A percentile compares a stretch with the other conserved stretches of the same genome.
Evolutionary conservation across 2,797 vertebrate species (phyloP).

Genomic region (Lagodon rhomboides): DNA sequence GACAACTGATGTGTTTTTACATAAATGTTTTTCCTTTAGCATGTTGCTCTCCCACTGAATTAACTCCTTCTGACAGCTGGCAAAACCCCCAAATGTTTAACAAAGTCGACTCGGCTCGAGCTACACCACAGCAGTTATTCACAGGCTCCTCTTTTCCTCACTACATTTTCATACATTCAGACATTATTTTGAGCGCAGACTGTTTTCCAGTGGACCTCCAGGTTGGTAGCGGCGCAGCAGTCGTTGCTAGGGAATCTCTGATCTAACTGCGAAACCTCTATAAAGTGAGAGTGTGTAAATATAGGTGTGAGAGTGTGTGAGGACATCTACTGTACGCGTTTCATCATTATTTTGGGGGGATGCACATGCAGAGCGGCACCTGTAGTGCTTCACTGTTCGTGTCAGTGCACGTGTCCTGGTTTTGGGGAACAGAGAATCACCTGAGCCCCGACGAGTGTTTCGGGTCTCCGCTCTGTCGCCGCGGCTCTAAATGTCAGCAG

Average conservation of each 20-base stretch:
- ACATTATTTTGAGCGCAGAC: constrained; percentile 25
- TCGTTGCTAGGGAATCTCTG: constrained; percentile 61
- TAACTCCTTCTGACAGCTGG: not conserved
- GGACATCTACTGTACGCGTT: constrained; percentile 11
- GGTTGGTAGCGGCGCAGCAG: constrained; percentile 23
- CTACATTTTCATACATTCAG: constrained; percentile 12
- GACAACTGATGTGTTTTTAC: too few species aligned
- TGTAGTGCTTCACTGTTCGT: constrained; percentile 30
- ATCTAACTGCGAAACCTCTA: constrained; percentile 45
- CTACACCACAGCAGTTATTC: constrained; percentile 6
- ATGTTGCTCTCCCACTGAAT: not conserved
- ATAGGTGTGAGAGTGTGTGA: constrained; percentile 46
- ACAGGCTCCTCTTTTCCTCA: not conserved
- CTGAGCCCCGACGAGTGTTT: constrained; percentile 34
- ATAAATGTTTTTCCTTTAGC: not conserved
- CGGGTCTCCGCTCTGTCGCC: constrained; percentile 53
- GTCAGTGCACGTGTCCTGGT: constrained; percentile 5
- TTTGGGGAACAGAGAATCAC: constrained; percentile 1
- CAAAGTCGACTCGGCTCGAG: not conserved
- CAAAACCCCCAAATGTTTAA: not conserved
- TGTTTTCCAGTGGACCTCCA: constrained; percentile 13
- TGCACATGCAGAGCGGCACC: constrained; percentile 9
- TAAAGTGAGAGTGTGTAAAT: constrained; percentile 47
- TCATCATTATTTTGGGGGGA: constrained; percentile 29
- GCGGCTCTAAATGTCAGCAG: constrained; percentile 58